Percentiles rank a stretch among this genome's conserved stretches.
Evolutionary conservation across 2,888 invertebrate species (phyloP).

Genomic region (Suillia variegata): DNA sequence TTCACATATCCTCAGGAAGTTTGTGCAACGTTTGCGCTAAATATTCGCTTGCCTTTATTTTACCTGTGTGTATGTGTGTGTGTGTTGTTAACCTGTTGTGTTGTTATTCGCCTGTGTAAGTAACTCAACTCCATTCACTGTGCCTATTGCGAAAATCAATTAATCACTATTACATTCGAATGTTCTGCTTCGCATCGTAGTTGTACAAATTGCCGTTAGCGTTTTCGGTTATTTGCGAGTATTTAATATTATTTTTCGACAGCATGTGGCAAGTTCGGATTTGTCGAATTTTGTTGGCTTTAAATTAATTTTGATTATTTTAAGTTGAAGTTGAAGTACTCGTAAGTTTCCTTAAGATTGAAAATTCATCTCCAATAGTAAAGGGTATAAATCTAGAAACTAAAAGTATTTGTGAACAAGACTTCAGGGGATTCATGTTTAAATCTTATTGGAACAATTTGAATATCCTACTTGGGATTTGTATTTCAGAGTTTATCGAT

Average conservation of each 20-base stretch:
- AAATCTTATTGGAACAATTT: no score
- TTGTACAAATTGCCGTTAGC: conserved; percentile 10
- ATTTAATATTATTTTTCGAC: no score
- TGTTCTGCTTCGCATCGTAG: conserved; percentile 7
- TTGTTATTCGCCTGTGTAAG: conserved; percentile 30
- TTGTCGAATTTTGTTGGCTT: neutral
- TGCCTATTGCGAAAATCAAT: conserved; percentile 36
- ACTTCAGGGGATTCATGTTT: no score
- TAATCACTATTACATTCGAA: conserved; percentile 40
- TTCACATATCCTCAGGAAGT: conserved; percentile 41
- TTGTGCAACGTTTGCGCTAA: conserved; percentile 24
- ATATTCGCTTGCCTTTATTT: conserved; percentile 20
- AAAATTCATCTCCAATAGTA: no score
- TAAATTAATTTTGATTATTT: conserved; percentile 2
- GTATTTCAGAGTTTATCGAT: no score
- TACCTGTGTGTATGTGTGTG: conserved; percentile 21
- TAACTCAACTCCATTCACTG: conserved; percentile 39
- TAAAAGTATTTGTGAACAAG: no score
- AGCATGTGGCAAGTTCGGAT: neutral
- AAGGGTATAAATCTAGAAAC: no score
- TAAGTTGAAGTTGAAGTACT: no score
- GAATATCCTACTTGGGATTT: no score
- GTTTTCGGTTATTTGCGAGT: neutral
- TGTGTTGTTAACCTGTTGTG: no score
- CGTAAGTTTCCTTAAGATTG: no score